Conservation (phyloP, 2,113 vertebrate species). For the Zosterops pallidus region DNA sequence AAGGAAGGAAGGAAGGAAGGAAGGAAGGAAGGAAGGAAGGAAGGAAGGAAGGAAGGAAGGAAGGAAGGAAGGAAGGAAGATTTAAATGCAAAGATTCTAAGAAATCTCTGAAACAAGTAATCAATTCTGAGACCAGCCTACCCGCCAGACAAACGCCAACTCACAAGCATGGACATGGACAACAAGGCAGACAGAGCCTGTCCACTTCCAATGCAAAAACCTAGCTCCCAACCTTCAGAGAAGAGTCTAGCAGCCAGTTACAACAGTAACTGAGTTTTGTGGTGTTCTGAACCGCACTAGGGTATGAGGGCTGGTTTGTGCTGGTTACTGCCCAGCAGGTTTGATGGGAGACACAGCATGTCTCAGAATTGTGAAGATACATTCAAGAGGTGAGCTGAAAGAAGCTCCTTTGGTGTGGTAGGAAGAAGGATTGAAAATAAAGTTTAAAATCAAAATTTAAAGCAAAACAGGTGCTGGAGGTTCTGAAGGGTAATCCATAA, state of each 20-base stretch:
- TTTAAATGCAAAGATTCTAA: not conserved
- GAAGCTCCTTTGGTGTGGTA: not conserved
- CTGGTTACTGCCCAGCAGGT: not conserved
- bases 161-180: not conserved
- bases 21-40: too few relatives aligned
- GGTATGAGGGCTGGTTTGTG: not conserved
- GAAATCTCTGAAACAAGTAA: not conserved
- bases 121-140: not conserved
- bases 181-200: not conserved
- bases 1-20: too few relatives aligned
- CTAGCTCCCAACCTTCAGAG: not conserved
- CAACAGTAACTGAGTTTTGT: fast-evolving
- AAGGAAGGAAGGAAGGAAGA: too few relatives aligned
- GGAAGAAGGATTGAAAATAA: not conserved
- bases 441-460: not conserved
- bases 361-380: not conserved
- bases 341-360: fast-evolving
- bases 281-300: not conserved
- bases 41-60: too few relatives aligned
- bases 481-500: not conserved
- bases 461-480: not conserved
- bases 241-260: not conserved
- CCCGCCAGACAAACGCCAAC: fast-evolving
- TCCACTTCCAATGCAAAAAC: not conserved
- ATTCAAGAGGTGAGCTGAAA: not conserved